Percentiles rank a stretch among this genome's conserved stretches.
Conservation (phyloP, 2,888 invertebrate genomes). For the Fragum fragum region DNA sequence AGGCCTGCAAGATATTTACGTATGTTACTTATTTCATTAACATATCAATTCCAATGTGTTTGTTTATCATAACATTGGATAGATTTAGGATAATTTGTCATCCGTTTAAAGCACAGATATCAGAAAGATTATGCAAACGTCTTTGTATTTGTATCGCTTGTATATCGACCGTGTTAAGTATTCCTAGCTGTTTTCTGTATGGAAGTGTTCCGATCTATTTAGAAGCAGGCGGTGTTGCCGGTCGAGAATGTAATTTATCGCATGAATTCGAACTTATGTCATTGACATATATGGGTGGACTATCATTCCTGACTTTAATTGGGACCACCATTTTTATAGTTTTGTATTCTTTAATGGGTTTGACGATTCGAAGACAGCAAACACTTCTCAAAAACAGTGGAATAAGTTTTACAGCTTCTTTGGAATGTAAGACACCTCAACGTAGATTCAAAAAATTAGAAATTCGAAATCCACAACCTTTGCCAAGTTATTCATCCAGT, state of each 20-base stretch:
- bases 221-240: neutral
- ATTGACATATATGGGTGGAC: neutral
- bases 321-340: conserved; percentile 5
- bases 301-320: neutral
- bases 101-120: conserved; percentile 8
- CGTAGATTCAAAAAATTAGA: too few relatives aligned
- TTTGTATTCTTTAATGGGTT: conserved; percentile 8
- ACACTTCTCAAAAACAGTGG: neutral
- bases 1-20: conserved; percentile 6
- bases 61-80: neutral
- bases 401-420: neutral
- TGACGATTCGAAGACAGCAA: neutral
- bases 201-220: conserved; percentile 9
- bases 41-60: conserved; percentile 1
- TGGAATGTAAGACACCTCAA: neutral
- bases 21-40: conserved; percentile 12
- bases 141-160: neutral
- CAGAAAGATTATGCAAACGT: neutral
- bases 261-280: neutral
- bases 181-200: neutral
- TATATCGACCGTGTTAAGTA: neutral
- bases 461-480: neutral
- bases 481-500: neutral
- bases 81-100: neutral
- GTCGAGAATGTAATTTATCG: conserved; percentile 2